Evolutionary conservation across 2,113 vertebrate species (phyloP).

Genomic region (Sylvietta virens): DNA sequence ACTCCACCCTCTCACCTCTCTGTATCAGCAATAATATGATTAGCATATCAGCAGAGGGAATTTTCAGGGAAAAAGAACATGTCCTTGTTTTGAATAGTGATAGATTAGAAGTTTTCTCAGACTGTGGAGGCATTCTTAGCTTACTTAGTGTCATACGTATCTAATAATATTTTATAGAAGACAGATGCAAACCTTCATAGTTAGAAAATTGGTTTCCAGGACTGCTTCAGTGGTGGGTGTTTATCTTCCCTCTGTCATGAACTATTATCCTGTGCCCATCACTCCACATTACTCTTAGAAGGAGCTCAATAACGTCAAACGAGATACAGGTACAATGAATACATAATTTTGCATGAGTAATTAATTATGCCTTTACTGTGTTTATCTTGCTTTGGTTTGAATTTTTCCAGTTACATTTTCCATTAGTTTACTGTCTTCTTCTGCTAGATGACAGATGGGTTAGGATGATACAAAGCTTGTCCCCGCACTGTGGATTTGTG

Average conservation of each 20-base stretch:
- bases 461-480: not conserved
- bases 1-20: not conserved
- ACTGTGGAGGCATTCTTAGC: not conserved
- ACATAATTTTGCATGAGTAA: not conserved
- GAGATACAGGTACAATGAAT: not conserved
- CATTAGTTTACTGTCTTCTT: not conserved
- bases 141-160: not conserved
- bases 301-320: not conserved
- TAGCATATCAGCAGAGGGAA: not conserved
- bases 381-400: not conserved
- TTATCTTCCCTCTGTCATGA: slow-evolving; percentile 13
- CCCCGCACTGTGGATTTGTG: not conserved
- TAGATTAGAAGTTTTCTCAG: not conserved
- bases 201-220: not conserved
- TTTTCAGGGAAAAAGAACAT: not conserved
- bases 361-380: not conserved
- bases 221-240: not conserved
- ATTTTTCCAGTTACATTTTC: not conserved
- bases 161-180: not conserved
- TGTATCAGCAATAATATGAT: not conserved
- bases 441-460: not conserved
- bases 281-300: not conserved
- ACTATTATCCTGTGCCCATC: not conserved
- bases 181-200: not conserved
- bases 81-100: not conserved